Conservation (phyloP, 2,113 vertebrate genomes). For the Rhabdomys dilectus region DNA sequence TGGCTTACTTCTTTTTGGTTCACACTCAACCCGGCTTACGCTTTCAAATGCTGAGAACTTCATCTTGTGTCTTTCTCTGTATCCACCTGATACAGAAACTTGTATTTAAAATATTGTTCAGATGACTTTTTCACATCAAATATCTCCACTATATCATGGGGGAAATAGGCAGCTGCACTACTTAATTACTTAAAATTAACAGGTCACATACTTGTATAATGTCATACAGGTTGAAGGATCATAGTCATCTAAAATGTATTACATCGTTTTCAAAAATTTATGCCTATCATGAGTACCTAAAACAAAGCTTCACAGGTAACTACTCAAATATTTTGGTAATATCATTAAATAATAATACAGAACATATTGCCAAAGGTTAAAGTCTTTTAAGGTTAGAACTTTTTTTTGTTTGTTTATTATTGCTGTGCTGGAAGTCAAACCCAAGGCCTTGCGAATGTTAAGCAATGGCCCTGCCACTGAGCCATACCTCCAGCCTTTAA, state of each 20-base stretch:
- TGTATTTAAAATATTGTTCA: not conserved
- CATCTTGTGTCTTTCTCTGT: not conserved
- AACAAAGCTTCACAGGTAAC: not conserved
- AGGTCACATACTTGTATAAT: not conserved
- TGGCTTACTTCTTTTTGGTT: constrained; percentile 2
- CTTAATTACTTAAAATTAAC: not conserved
- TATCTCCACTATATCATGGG: not conserved
- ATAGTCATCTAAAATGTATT: not conserved
- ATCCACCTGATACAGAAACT: not conserved
- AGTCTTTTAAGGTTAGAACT: not conserved
- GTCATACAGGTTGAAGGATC: not conserved
- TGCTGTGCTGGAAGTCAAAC: not conserved
- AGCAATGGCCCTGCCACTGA: no score
- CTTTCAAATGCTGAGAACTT: not conserved
- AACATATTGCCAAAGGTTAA: constrained; percentile 20
- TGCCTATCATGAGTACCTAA: not conserved
- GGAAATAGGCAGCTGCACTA: not conserved
- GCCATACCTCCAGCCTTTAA: not conserved
- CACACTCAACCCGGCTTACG: not conserved
- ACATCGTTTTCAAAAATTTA: not conserved
- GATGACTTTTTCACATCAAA: not conserved
- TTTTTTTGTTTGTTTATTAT: not conserved
- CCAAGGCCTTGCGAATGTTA: not conserved
- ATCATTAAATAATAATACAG: not conserved
- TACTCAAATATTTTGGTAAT: not conserved